These are phyloP conservation scores for Pluvialis apricaria DNA, from an alignment of 2,113 vertebrate species.

Conservation along the genomic window DNA sequence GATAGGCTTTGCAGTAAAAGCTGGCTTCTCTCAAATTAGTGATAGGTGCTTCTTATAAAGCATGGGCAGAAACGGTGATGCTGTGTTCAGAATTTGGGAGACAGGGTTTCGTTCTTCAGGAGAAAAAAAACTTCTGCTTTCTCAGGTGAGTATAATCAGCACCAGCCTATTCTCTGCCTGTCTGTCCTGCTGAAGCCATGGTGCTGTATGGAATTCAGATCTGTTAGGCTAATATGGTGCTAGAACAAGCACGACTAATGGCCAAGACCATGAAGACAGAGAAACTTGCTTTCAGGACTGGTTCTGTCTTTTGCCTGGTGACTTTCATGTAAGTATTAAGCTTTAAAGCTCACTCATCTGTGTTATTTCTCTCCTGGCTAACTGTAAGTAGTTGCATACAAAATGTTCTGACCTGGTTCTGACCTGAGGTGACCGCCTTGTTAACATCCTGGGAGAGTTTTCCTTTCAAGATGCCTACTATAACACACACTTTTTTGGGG, in stretches of 20 bases:
- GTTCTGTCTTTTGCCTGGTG: background rate
- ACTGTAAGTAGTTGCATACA: background rate
- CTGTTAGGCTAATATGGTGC: background rate
- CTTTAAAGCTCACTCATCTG: background rate
- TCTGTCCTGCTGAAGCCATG: background rate
- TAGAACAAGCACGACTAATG: background rate
- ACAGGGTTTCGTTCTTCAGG: background rate
- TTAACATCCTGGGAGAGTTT: background rate
- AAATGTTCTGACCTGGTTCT: background rate
- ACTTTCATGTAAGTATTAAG: background rate
- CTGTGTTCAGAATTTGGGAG: background rate
- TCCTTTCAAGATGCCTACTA: background rate
- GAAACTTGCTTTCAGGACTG: background rate
- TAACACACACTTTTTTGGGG: rapidly evolving
- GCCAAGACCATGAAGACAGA: background rate
- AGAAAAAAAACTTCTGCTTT: background rate
- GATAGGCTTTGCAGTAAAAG: background rate
- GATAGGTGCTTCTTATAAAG: background rate
- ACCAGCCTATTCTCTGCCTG: background rate
- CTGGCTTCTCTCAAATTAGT: background rate
- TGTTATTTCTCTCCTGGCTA: background rate
- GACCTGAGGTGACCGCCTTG: background rate
- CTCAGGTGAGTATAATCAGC: background rate
- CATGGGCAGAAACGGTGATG: rapidly evolving
- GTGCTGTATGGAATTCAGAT: background rate